phyloP scores from a whole-genome alignment of 2,888 invertebrate species.

The Andrena flavipes region DNA sequence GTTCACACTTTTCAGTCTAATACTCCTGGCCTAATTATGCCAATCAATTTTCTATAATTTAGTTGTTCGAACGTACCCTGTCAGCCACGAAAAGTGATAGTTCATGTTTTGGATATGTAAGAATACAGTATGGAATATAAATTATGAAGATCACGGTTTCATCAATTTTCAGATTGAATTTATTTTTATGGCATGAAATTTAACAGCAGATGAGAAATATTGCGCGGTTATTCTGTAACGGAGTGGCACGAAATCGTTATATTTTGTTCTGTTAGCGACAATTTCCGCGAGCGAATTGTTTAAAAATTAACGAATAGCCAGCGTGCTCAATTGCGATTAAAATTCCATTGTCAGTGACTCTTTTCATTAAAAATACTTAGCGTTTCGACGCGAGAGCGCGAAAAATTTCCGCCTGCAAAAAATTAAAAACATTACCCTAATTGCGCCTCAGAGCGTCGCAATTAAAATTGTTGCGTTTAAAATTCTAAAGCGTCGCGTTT shows the following conservation, averaged over 20 bases:
- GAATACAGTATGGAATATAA: too few relatives aligned
- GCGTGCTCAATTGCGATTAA: conserved; percentile 49
- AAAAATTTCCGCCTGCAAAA: conserved; percentile 47
- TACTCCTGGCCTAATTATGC: too few relatives aligned
- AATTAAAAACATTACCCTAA: conserved; percentile 60
- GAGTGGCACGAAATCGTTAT: conserved; percentile 21
- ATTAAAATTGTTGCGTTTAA: conserved; percentile 57
- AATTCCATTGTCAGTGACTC: conserved; percentile 48
- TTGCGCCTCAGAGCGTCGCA: conserved; percentile 52
- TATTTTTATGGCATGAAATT: not conserved
- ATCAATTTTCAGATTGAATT: conserved; percentile 1
- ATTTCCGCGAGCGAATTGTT: conserved; percentile 42
- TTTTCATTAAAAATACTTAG: conserved; percentile 48
- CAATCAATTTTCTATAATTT: too few relatives aligned
- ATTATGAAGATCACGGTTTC: not conserved
- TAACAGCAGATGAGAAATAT: conserved; percentile 11
- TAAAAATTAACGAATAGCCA: conserved; percentile 38
- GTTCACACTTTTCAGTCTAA: too few relatives aligned
- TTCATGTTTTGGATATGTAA: too few relatives aligned
- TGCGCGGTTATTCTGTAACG: conserved; percentile 18
- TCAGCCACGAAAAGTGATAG: too few relatives aligned
- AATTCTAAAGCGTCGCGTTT: conserved; percentile 43
- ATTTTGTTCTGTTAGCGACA: conserved; percentile 28
- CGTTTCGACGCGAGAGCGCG: conserved; percentile 2
- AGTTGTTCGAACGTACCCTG: too few relatives aligned